Percentiles rank a stretch among this genome's conserved stretches.
phyloP scores from a whole-genome alignment of 2,888 invertebrate species.

The Netelia inedita region DNA sequence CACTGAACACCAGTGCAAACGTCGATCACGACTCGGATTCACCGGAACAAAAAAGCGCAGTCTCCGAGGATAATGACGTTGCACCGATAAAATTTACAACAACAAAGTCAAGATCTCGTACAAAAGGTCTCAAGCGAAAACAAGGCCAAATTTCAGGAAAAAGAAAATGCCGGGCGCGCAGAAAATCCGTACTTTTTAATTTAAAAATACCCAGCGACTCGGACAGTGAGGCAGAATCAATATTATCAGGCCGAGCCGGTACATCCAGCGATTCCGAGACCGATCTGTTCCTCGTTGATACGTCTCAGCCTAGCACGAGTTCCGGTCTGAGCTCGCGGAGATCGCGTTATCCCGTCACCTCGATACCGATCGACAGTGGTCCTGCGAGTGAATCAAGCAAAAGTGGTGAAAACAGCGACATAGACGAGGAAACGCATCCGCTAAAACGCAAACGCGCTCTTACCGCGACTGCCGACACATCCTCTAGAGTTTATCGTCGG shows the following conservation, averaged over 20 bases:
- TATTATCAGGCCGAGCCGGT: constrained; percentile 22
- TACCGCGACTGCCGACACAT: constrained; percentile 26
- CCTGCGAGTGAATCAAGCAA: constrained; percentile 67
- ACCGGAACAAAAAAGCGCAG: constrained; percentile 38
- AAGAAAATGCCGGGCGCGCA: constrained; percentile 72
- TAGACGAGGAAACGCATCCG: constrained; percentile 63
- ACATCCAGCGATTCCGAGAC: constrained; percentile 73
- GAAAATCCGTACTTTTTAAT: constrained; percentile 74
- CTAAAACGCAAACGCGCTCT: constrained; percentile 72
- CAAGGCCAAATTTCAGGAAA: constrained; percentile 70
- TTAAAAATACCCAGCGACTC: constrained; percentile 71
- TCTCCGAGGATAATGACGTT: constrained; percentile 43
- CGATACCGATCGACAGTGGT: constrained; percentile 65
- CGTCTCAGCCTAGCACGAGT: constrained; percentile 83
- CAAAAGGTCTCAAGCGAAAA: constrained; percentile 79
- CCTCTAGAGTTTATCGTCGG: constrained; percentile 67
- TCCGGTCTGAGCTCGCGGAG: constrained; percentile 80
- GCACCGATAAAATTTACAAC: constrained; percentile 72
- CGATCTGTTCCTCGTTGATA: constrained; percentile 76
- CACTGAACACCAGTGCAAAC: constrained; percentile 9
- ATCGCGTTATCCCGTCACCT: constrained; percentile 72
- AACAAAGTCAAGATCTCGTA: constrained; percentile 77
- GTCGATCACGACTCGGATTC: constrained; percentile 54
- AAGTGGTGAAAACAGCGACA: constrained; percentile 73
- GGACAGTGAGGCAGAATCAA: constrained; percentile 60